Percentiles rank a stretch among this genome's conserved stretches.
phyloP scores from a whole-genome alignment of 64 coral and sea anemone genomes.

The Pocillopora verrucosa region DNA sequence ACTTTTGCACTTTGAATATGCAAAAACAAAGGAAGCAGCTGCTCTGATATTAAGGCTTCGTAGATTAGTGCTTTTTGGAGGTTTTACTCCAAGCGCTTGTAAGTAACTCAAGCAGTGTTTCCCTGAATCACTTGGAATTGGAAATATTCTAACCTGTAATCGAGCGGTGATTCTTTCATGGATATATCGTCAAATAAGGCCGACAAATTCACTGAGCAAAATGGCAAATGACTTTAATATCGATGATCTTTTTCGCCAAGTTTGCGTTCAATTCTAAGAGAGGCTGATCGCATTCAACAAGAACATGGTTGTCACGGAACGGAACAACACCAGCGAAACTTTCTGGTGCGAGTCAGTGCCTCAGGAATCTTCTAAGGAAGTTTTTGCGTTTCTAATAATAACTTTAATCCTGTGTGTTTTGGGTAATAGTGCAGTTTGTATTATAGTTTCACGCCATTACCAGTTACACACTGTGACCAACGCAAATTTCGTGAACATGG shows the following conservation, averaged over 20 bases:
- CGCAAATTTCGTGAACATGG: slow-evolving; percentile 83
- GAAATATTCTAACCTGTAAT: neutral
- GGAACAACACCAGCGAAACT: neutral
- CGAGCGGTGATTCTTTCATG: neutral
- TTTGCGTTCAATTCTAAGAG: neutral
- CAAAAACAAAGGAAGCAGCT: neutral
- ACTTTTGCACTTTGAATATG: neutral
- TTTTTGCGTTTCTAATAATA: slow-evolving; percentile 16
- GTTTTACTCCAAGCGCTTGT: too few relatives aligned
- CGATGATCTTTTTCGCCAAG: neutral
- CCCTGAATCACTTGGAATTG: neutral
- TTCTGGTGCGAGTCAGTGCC: neutral
- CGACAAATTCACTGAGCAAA: neutral
- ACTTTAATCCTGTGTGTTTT: slow-evolving; percentile 52
- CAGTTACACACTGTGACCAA: slow-evolving; percentile 84
- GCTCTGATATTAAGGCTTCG: neutral
- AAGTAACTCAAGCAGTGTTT: neutral
- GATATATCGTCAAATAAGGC: neutral
- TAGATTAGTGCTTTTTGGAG: neutral
- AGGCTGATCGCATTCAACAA: neutral
- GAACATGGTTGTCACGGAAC: neutral
- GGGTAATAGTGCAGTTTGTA: slow-evolving; percentile 64
- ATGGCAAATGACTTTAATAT: neutral
- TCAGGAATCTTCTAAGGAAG: neutral
- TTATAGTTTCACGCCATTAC: slow-evolving; percentile 85